These are phyloP conservation scores for Masnerella sp. DNA, from an alignment of 2,888 invertebrate species.

Conservation along the genomic window DNA sequence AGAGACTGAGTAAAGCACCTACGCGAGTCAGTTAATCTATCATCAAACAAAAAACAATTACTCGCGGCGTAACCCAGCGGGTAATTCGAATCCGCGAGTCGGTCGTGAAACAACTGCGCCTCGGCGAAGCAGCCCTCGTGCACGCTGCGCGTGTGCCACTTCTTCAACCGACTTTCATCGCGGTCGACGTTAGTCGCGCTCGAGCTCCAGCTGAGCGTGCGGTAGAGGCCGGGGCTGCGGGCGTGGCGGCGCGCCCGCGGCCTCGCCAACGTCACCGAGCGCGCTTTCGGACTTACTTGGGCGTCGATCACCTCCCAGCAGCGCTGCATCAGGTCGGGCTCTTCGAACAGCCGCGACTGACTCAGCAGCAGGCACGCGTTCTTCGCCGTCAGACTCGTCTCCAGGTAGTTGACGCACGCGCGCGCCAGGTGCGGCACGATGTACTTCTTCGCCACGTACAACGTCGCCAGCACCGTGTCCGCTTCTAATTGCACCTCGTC, in stretches of 20 bases:
- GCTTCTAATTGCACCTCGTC: slow-evolving; percentile 97
- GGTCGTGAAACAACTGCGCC: slow-evolving; percentile 59
- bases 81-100: slow-evolving; percentile 60
- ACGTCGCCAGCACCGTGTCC: slow-evolving; percentile 94
- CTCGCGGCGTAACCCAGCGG: slow-evolving; percentile 64
- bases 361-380: slow-evolving; percentile 97
- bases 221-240: slow-evolving; percentile 55
- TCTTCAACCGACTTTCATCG: slow-evolving; percentile 59
- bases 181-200: slow-evolving; percentile 39
- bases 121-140: too few species aligned
- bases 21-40: slow-evolving; percentile 58
- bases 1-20: slow-evolving; percentile 64
- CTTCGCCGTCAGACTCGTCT: slow-evolving; percentile 96
- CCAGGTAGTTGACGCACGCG: slow-evolving; percentile 96
- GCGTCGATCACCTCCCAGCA: slow-evolving; percentile 99
- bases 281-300: slow-evolving; percentile 83
- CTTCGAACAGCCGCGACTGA: slow-evolving; percentile 96
- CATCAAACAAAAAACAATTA: slow-evolving; percentile 65
- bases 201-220: slow-evolving; percentile 64
- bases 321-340: slow-evolving; percentile 96
- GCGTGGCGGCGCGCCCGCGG: slow-evolving; percentile 14
- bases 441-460: slow-evolving; percentile 98
- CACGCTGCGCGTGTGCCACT: slow-evolving; percentile 64
- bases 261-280: slow-evolving; percentile 60
- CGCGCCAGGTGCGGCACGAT: slow-evolving; percentile 96